Percentiles rank a stretch among this genome's conserved stretches.
These are phyloP conservation scores for Tonatia bakeri DNA, from an alignment of 2,113 vertebrate genomes.

Conservation along the genomic window DNA sequence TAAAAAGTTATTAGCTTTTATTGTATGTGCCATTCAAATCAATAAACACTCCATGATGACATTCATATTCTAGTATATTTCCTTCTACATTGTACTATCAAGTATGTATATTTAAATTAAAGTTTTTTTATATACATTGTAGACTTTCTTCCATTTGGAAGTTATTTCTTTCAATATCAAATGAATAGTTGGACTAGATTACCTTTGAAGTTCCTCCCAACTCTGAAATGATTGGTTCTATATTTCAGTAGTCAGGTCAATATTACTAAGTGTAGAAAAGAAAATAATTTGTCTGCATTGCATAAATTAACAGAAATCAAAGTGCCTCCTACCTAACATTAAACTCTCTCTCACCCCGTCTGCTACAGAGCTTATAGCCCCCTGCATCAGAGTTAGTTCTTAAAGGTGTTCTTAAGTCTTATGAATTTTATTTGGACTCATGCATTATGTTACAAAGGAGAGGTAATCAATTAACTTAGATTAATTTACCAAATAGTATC, in stretches of 20 bases:
- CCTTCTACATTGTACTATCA: neutral
- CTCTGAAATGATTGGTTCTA: neutral
- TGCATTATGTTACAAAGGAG: neutral
- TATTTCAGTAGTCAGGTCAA: neutral
- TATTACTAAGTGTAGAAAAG: neutral
- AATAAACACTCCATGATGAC: neutral
- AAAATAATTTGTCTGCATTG: neutral
- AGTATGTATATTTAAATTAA: neutral
- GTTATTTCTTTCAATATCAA: neutral
- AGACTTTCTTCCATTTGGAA: neutral
- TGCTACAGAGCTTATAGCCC: neutral
- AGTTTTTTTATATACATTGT: neutral
- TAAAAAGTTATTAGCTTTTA: neutral
- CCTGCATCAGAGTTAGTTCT: neutral
- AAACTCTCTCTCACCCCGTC: neutral
- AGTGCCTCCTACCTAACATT: neutral
- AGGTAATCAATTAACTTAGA: neutral
- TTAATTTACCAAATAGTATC: neutral
- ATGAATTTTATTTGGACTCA: neutral
- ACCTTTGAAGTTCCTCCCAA: neutral
- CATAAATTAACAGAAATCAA: neutral
- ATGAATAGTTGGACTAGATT: neutral
- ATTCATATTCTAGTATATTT: neutral
- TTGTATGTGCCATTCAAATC: neutral
- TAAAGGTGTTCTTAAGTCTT: constrained; percentile 5